phyloP scores from a whole-genome alignment of 2,797 vertebrate genomes.

The Carduelis carduelis region DNA sequence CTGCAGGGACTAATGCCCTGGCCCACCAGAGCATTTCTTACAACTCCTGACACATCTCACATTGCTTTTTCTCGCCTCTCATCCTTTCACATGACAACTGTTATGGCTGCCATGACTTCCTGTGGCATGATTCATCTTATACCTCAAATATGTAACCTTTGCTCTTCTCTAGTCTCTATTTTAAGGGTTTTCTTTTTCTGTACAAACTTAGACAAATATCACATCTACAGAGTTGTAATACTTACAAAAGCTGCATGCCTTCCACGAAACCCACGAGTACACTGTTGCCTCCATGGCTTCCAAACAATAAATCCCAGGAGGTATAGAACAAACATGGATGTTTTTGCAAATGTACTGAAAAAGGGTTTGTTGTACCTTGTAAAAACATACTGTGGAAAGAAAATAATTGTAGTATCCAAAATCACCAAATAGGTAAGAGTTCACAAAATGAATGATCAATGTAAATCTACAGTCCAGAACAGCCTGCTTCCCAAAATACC shows the following conservation, averaged over 20 bases:
- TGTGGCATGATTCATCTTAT: background rate
- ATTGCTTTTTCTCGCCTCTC: background rate
- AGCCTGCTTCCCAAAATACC: background rate
- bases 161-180: background rate
- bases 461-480: background rate
- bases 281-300: conserved; percentile 95
- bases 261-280: conserved; percentile 83
- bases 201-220: background rate
- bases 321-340: conserved; percentile 96
- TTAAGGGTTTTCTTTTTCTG: background rate
- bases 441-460: background rate
- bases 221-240: conserved; percentile 11
- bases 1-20: background rate
- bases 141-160: background rate
- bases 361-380: conserved; percentile 96
- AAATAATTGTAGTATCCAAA: conserved; percentile 13
- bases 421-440: background rate
- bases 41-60: background rate
- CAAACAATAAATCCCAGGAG: conserved; percentile 94
- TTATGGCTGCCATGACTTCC: background rate
- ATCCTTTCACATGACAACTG: background rate
- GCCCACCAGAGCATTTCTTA: background rate
- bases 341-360: conserved; percentile 98
- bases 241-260: conserved; percentile 86
- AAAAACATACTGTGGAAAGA: conserved; percentile 88